phyloP scores from a whole-genome alignment of 2,113 vertebrate species.

The Mesocricetus auratus region DNA sequence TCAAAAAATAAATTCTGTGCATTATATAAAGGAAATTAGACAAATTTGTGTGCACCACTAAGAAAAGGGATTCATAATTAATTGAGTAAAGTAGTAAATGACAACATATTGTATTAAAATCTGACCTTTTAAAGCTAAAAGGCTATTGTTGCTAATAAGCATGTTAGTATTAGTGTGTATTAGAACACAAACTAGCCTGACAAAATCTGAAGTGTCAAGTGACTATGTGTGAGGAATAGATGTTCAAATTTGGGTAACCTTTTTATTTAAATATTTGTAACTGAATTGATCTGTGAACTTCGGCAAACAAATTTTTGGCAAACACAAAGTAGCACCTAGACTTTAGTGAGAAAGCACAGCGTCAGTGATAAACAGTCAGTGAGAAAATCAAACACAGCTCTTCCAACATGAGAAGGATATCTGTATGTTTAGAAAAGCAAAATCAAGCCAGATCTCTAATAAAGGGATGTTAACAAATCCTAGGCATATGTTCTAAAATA shows the following conservation, averaged over 20 bases:
- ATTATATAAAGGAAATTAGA: neutral
- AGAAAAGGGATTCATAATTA: constrained; percentile 5
- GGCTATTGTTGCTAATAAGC: neutral
- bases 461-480: neutral
- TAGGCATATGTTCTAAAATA: constrained; percentile 9
- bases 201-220: neutral
- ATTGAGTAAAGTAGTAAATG: neutral
- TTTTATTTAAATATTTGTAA: neutral
- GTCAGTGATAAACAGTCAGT: neutral
- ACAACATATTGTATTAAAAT: neutral
- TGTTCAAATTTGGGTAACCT: neutral
- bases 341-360: neutral
- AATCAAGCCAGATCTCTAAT: neutral
- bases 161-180: neutral
- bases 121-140: constrained; percentile 2
- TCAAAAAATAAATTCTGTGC: neutral
- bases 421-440: constrained; percentile 18
- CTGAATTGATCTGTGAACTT: neutral
- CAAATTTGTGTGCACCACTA: neutral
- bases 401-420: neutral
- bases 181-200: neutral
- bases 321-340: neutral
- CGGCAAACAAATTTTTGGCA: neutral
- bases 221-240: neutral
- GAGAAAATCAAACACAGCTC: neutral